phyloP scores from a whole-genome alignment of 2,888 invertebrate genomes.

The Lordiphosa andalusiaca region DNA sequence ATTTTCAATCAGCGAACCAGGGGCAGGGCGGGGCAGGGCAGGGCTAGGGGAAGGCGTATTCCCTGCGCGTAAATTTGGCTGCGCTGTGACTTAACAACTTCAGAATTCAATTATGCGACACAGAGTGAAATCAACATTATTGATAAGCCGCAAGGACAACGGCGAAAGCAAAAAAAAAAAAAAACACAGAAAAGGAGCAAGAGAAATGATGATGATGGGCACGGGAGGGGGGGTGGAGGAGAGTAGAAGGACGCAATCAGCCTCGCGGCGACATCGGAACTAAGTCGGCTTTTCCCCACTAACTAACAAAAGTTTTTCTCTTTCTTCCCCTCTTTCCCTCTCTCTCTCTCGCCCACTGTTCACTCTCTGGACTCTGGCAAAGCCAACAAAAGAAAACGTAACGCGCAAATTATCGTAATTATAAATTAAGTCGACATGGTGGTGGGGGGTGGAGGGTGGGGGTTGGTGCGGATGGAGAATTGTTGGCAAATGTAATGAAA shows the following conservation, averaged over 20 bases:
- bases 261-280: constrained; percentile 22
- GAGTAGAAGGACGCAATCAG: constrained; percentile 10
- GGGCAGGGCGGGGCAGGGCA: not conserved
- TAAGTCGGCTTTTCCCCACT: constrained; percentile 48
- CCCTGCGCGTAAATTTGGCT: constrained; percentile 66
- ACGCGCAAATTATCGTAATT: constrained; percentile 74
- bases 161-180: constrained; percentile 27
- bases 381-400: constrained; percentile 71
- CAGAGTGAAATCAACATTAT: constrained; percentile 76
- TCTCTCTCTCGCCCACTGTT: no score
- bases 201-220: constrained; percentile 1
- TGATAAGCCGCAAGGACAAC: constrained; percentile 77
- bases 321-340: not conserved
- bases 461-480: constrained; percentile 27
- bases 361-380: constrained; percentile 5
- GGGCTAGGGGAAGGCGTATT: constrained; percentile 28
- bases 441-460: not conserved
- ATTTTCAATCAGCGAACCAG: constrained; percentile 65
- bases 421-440: constrained; percentile 73
- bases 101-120: constrained; percentile 76
- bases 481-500: constrained; percentile 71
- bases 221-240: not conserved
- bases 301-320: constrained; percentile 54
- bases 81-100: constrained; percentile 73
- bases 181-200: constrained; percentile 6